Evolutionary conservation across 2,113 vertebrate genomes (phyloP), one percentile per base, ranked within the genome.

Genomic region (Gallinago media): DNA sequence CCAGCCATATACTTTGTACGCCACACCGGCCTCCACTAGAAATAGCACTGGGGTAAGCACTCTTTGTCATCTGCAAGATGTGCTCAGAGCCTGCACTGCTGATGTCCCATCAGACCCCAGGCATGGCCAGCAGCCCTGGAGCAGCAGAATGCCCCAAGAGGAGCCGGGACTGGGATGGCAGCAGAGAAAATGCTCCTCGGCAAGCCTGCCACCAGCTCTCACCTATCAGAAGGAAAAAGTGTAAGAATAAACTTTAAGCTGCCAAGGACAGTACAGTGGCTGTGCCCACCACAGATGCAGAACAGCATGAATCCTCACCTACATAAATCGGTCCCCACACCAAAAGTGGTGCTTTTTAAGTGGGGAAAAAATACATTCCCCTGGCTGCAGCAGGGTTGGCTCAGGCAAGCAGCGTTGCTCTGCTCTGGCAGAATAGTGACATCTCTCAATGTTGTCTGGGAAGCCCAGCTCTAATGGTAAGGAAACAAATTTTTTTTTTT

Each of bases 11-110:
- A 71, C 12, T 1, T 0, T 32, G 16, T 22, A 21, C 46, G 10
- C 15, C 20, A 52, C n/a, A 14, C 40, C 36, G 66, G 18, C 15
- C 11, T 65, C 34, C 49, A 40, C 32, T 38, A n/a, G 77, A 77
- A 94, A 56, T 8, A 61, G 21, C 31, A 19, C 21, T 17, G 23
- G 46, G 44, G 3, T 20, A 15, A 47, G 18, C n/a, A 34, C 36
- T 44, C 17, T 46, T 56, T 54, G 17, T 17, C 55, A 34, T 32
- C 21, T 44, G 36, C 34, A 32, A 22, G 50, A 21, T 1, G 0
- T 6, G 5, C 0, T 4, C 2, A 0, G 32, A 21, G 32, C 8
- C 17, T 75, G 15, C 22, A 3, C 11, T 54, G 22, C 63, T 59
- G 40, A 34, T 42, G 22, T 6, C 14, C 14, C 20, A 4, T 22